Conservation (phyloP, 2,888 invertebrate species). For the Troglohyphantes excavatus region DNA sequence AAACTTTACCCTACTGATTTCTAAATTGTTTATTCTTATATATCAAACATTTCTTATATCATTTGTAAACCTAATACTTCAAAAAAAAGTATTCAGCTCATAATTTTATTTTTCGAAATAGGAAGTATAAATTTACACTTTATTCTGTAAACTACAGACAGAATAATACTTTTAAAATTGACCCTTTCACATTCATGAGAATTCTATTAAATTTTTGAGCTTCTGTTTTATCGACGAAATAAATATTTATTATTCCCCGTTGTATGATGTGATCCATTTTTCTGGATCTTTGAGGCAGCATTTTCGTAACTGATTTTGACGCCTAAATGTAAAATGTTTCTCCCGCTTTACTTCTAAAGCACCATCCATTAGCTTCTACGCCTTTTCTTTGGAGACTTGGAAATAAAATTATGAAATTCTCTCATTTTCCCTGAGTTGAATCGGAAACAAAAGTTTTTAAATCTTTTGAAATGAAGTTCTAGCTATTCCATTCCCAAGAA, state of each 20-base stretch:
- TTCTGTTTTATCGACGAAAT: constrained; percentile 44
- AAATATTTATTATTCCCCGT: constrained; percentile 53
- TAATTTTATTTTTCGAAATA: background rate
- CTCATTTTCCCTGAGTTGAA: background rate
- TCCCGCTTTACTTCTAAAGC: constrained; percentile 9
- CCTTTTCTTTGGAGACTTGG: constrained; percentile 1
- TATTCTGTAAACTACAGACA: constrained; percentile 17
- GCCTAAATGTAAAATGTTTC: constrained; percentile 54
- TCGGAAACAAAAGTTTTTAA: constrained; percentile 29
- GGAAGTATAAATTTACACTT: constrained; percentile 50
- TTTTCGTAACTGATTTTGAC: constrained; percentile 42
- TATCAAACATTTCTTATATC: background rate
- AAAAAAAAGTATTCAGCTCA: background rate
- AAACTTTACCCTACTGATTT: too few species aligned
- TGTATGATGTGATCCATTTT: constrained; percentile 13
- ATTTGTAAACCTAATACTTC: constrained; percentile 29
- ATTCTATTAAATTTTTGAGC: constrained; percentile 44
- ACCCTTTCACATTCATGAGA: constrained; percentile 52
- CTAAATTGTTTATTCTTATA: too few species aligned
- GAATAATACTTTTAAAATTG: constrained; percentile 10
- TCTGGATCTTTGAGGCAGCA: constrained; percentile 14
- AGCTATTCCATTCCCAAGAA: constrained; percentile 1
- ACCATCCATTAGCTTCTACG: background rate
- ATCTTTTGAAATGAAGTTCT: constrained; percentile 47
- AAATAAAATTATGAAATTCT: constrained; percentile 7